phyloP scores from a whole-genome alignment of 2,888 invertebrate genomes.

The Drosophila mulleri region DNA sequence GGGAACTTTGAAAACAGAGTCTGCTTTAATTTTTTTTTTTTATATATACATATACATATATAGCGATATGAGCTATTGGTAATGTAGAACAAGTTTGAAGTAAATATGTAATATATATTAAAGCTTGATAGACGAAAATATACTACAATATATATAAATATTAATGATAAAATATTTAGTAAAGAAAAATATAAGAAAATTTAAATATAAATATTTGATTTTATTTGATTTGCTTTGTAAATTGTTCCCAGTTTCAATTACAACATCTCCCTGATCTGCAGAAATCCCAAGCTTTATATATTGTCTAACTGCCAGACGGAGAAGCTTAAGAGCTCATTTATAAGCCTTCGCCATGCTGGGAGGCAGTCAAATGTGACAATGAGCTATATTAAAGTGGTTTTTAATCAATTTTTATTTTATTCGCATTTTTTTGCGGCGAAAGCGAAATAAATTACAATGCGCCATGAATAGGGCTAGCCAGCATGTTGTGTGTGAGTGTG shows the following conservation, averaged over 20 bases:
- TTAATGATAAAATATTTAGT: too few relatives aligned
- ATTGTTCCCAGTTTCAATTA: background rate
- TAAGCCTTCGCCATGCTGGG: constrained; percentile 25
- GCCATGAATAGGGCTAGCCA: constrained; percentile 42
- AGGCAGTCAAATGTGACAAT: constrained; percentile 58
- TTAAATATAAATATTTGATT: too few relatives aligned
- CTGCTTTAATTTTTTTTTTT: too few relatives aligned
- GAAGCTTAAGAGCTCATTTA: constrained; percentile 35
- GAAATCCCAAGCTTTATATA: constrained; percentile 3
- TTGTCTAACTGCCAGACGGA: constrained; percentile 13
- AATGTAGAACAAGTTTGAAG: too few relatives aligned
- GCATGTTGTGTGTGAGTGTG: background rate
- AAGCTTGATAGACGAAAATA: too few relatives aligned
- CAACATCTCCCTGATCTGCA: background rate
- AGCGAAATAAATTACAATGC: constrained; percentile 65
- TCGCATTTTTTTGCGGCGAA: constrained; percentile 24
- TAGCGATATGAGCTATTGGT: too few relatives aligned
- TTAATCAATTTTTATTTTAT: constrained; percentile 67
- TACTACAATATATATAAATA: too few relatives aligned
- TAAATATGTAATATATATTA: too few relatives aligned
- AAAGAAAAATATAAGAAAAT: background rate
- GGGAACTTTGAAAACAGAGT: too few relatives aligned
- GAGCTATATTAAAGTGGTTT: constrained; percentile 71
- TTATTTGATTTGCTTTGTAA: background rate
- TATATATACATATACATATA: too few relatives aligned